These are phyloP conservation scores for Aporophyla nigra DNA, from an alignment of 2,888 invertebrate species.

Conservation along the genomic window DNA sequence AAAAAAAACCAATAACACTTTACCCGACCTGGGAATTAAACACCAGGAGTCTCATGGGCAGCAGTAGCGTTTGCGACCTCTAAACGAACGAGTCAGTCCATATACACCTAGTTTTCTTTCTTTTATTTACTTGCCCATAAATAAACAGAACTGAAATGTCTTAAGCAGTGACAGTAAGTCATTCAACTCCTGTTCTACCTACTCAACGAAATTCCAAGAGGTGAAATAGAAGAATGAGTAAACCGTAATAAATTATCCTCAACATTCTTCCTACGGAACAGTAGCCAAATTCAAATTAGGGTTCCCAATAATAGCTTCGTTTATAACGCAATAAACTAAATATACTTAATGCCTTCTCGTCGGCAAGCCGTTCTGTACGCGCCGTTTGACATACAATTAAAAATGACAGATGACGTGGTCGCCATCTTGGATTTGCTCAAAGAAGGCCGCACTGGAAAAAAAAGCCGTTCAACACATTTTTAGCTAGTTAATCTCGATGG, in stretches of 20 bases:
- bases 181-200: neutral
- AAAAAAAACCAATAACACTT: no score
- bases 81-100: no score
- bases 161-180: neutral
- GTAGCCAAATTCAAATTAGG: constrained; percentile 80
- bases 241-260: constrained; percentile 47
- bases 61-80: no score
- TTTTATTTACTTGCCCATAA: no score
- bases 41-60: no score
- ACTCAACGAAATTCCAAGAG: constrained; percentile 4
- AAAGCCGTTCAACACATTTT: constrained; percentile 83
- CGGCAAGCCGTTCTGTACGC: constrained; percentile 64
- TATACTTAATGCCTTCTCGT: constrained; percentile 85
- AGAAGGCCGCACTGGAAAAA: constrained; percentile 78
- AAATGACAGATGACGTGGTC: constrained; percentile 88
- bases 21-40: no score
- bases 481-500: constrained; percentile 80
- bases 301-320: constrained; percentile 82
- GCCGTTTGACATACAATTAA: constrained; percentile 89
- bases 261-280: constrained; percentile 47
- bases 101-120: no score
- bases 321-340: constrained; percentile 90
- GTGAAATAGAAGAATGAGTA: constrained; percentile 16
- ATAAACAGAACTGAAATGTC: neutral
- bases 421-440: constrained; percentile 86